Evolutionary conservation across 2,113 vertebrate genomes (phyloP).

Genomic region (Pangasianodon hypophthalmus): DNA sequence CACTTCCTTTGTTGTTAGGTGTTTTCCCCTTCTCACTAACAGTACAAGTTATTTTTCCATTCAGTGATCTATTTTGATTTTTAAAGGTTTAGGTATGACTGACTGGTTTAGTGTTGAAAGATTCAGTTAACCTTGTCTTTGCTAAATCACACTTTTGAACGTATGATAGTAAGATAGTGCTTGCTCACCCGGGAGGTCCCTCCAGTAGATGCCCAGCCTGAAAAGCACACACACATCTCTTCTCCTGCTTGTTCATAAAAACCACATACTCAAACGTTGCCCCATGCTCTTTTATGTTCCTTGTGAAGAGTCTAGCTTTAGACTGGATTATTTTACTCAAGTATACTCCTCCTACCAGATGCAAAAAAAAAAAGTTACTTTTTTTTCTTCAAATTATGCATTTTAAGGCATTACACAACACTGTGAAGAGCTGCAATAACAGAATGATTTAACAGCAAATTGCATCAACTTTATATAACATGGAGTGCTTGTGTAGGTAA

Average conservation of each 20-base stretch:
- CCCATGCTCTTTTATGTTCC: conserved; percentile 71
- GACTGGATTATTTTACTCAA: conserved; percentile 69
- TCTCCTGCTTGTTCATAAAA: conserved; percentile 75
- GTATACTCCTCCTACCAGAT: conserved; percentile 62
- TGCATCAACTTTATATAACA: background rate
- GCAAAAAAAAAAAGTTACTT: background rate
- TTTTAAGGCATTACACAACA: background rate
- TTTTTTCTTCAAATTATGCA: background rate
- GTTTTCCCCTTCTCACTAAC: conserved; percentile 15
- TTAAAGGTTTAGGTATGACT: background rate
- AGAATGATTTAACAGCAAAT: background rate
- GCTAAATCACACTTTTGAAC: background rate
- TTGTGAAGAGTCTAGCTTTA: conserved; percentile 76
- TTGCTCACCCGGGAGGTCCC: conserved; percentile 79
- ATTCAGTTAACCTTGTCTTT: background rate
- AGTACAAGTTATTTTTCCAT: conserved; percentile 5
- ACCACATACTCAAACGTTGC: conserved; percentile 81
- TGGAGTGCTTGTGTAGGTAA: background rate
- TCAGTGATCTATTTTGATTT: background rate
- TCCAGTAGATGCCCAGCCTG: conserved; percentile 84
- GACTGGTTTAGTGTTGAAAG: background rate
- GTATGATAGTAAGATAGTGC: background rate
- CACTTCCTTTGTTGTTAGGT: conserved; percentile 40
- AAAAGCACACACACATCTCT: conserved; percentile 76
- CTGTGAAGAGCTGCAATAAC: background rate